Percentiles rank a stretch among this genome's conserved stretches.
These are phyloP conservation scores for Diadophis punctatus DNA, from an alignment of 2,113 vertebrate genomes.

Conservation along the genomic window DNA sequence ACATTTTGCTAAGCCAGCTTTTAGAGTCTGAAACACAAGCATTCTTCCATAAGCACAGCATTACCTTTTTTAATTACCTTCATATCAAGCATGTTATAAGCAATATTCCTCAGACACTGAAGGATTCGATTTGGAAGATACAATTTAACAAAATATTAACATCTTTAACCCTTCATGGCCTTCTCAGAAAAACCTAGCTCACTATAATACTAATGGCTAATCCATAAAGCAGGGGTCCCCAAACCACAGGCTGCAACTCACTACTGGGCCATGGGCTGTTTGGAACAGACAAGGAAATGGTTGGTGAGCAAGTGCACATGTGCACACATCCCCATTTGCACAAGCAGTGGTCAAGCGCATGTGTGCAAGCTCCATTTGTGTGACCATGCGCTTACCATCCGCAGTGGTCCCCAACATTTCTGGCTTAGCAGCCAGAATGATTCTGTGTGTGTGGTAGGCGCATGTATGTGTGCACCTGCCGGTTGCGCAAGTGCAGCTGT, in stretches of 20 bases:
- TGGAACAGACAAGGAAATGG: not conserved
- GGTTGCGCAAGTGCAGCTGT: not conserved
- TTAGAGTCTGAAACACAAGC: not conserved
- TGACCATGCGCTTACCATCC: not conserved
- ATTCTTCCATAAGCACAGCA: not conserved
- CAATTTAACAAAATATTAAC: not conserved
- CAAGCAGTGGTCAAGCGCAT: not conserved
- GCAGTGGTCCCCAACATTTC: not conserved
- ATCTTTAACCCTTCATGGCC: not conserved
- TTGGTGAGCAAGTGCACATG: not conserved
- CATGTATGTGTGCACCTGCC: not conserved
- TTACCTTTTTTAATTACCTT: not conserved
- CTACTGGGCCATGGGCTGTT: not conserved
- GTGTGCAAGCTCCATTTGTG: not conserved
- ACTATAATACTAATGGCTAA: not conserved
- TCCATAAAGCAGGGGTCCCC: not conserved
- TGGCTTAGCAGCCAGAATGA: not conserved
- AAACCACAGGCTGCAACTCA: not conserved
- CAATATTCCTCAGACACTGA: not conserved
- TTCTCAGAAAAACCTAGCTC: not conserved
- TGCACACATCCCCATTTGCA: not conserved
- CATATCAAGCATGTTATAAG: not conserved
- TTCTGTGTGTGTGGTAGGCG: not conserved
- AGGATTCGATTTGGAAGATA: not conserved
- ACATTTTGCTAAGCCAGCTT: not conserved